Percentiles rank a stretch among this genome's conserved stretches.
These are phyloP conservation scores for Taenioides sp. DNA, from an alignment of 2,797 vertebrate species.

Conservation along the genomic window DNA sequence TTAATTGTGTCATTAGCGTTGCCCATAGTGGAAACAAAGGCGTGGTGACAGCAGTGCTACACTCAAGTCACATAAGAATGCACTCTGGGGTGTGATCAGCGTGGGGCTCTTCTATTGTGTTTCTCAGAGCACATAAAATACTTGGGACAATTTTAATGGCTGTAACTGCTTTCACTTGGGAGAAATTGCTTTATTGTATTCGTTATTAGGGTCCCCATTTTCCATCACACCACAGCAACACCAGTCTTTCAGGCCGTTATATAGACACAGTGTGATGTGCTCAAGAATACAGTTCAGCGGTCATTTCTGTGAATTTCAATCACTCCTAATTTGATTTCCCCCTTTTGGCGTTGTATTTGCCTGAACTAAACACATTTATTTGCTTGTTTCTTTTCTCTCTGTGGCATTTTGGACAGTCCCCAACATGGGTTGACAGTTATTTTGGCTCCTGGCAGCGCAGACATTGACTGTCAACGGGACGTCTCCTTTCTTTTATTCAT, in stretches of 20 bases:
- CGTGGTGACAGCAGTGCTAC: background rate
- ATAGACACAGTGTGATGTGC: slow-evolving; percentile 28
- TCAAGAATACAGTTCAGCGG: slow-evolving; percentile 29
- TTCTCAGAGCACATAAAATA: slow-evolving; percentile 26
- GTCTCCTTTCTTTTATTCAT: slow-evolving; percentile 82
- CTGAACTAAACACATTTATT: slow-evolving; percentile 48
- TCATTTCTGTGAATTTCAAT: slow-evolving; percentile 17
- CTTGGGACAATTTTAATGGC: slow-evolving; percentile 33
- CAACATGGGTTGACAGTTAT: slow-evolving; percentile 76
- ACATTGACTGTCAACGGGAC: slow-evolving; percentile 79
- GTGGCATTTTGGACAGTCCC: slow-evolving; percentile 76
- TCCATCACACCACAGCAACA: slow-evolving; percentile 21
- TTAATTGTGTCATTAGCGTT: slow-evolving; percentile 19
- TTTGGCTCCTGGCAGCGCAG: slow-evolving; percentile 73
- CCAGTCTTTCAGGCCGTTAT: slow-evolving; percentile 14
- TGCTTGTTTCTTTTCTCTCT: slow-evolving; percentile 49
- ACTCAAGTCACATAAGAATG: slow-evolving; percentile 9
- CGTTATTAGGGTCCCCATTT: slow-evolving; percentile 27
- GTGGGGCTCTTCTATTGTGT: slow-evolving; percentile 35
- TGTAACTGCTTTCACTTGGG: slow-evolving; percentile 21
- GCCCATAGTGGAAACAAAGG: slow-evolving; percentile 23
- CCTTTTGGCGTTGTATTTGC: slow-evolving; percentile 26
- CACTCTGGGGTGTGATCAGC: slow-evolving; percentile 27
- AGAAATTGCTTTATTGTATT: slow-evolving; percentile 38
- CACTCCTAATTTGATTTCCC: slow-evolving; percentile 33